A percentile compares a stretch with the other conserved stretches of the same genome.
These are phyloP conservation scores for Cetonia aurata DNA, from an alignment of 2,888 invertebrate species.

Conservation along the genomic window DNA sequence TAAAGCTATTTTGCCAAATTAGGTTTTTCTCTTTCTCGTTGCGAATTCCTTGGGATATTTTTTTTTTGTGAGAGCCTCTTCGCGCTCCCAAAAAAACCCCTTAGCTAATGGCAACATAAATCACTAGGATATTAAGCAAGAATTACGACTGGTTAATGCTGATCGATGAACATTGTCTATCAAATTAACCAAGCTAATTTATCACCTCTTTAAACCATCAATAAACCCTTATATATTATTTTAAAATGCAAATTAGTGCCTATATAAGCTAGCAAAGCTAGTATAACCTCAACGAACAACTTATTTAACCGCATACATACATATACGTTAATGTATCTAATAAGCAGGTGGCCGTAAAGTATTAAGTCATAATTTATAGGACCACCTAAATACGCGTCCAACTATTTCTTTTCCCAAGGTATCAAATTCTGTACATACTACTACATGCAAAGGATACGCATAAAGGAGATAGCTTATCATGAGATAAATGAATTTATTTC, in stretches of 20 bases:
- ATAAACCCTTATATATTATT: no score
- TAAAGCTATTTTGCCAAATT: conserved; percentile 45
- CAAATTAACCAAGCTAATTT: conserved; percentile 23
- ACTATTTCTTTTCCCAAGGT: no score
- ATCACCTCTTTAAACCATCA: background rate
- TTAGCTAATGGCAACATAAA: conserved; percentile 32
- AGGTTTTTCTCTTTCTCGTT: conserved; percentile 32
- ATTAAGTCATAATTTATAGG: conserved; percentile 17
- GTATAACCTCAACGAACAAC: background rate
- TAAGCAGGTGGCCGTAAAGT: conserved; percentile 1
- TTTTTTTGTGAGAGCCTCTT: conserved; percentile 22
- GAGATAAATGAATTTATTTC: no score
- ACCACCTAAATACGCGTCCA: background rate
- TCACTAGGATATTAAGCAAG: conserved; percentile 27
- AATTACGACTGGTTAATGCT: conserved; percentile 16
- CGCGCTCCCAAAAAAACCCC: background rate
- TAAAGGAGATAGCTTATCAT: no score
- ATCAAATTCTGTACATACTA: no score
- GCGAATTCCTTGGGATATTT: background rate
- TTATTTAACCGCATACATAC: conserved; percentile 4
- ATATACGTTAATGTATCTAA: conserved; percentile 10
- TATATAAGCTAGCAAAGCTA: background rate
- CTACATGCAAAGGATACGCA: no score
- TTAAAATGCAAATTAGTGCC: no score
- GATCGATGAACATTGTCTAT: conserved; percentile 25